phyloP scores from a whole-genome alignment of 2,888 invertebrate species.

The Cephalotes varians region DNA sequence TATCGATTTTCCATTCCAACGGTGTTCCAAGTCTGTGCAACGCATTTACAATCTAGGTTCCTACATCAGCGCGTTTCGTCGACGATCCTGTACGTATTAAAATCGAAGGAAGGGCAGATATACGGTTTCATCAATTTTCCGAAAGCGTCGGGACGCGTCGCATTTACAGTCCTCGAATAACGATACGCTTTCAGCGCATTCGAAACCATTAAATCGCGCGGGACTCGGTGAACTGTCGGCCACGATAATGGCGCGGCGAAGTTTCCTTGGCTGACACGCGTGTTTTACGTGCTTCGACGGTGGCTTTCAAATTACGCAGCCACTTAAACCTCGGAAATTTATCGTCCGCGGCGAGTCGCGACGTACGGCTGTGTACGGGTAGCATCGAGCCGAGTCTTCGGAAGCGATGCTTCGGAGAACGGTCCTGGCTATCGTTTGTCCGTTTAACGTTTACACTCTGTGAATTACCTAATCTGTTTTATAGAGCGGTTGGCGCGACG shows the following conservation, averaged over 20 bases:
- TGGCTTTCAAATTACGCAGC: conserved; percentile 68
- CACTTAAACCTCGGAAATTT: conserved; percentile 73
- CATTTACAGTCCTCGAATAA: conserved; percentile 8
- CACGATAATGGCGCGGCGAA: conserved; percentile 21
- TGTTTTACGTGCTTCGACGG: conserved; percentile 52
- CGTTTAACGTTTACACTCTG: conserved; percentile 69
- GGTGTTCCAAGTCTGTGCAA: conserved; percentile 16
- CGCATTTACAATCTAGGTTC: conserved; percentile 15
- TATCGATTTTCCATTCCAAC: conserved; percentile 23
- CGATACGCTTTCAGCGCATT: background rate
- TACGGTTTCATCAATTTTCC: conserved; percentile 33
- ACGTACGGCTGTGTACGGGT: conserved; percentile 53
- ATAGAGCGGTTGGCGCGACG: conserved; percentile 71
- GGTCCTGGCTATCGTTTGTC: conserved; percentile 63
- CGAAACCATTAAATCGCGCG: conserved; percentile 30
- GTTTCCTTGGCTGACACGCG: conserved; percentile 23
- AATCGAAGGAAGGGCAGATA: conserved; percentile 4
- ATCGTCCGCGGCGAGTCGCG: conserved; percentile 67
- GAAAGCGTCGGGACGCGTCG: background rate
- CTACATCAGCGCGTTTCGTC: background rate
- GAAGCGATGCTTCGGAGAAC: background rate
- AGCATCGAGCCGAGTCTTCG: conserved; percentile 39
- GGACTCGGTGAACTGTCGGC: background rate
- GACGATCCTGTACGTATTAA: conserved; percentile 1
- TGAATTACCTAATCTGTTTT: conserved; percentile 79